Percentiles rank a stretch among this genome's conserved stretches.
Conservation (phyloP, 2,113 vertebrate genomes). For the Rhinoptilus africanus region DNA sequence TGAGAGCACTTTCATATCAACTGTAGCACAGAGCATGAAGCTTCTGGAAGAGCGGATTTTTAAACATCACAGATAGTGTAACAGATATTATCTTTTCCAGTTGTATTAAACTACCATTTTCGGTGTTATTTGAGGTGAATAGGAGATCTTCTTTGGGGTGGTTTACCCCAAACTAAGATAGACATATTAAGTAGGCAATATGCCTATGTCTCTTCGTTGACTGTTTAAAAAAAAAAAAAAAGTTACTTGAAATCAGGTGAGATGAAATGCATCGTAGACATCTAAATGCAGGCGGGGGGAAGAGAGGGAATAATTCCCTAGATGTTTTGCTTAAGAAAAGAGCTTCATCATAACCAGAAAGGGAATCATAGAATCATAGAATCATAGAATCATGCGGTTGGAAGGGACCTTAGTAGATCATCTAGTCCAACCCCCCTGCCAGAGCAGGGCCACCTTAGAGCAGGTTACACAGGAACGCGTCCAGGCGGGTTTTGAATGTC, state of each 20-base stretch:
- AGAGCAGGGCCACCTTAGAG: too few species aligned
- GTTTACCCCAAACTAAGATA: neutral
- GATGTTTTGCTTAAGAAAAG: neutral
- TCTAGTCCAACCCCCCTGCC: too few species aligned
- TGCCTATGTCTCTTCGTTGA: neutral
- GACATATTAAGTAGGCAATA: neutral
- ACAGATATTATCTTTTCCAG: neutral
- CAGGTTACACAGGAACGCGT: too few species aligned
- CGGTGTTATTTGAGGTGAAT: neutral
- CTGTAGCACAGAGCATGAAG: neutral
- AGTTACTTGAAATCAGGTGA: neutral
- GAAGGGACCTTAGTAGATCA: too few species aligned
- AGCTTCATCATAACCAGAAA: neutral
- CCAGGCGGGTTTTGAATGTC: too few species aligned
- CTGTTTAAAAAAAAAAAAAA: neutral
- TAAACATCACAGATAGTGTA: neutral
- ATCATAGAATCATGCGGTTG: too few species aligned
- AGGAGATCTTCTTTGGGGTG: neutral
- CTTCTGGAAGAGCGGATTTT: neutral
- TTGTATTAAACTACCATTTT: neutral
- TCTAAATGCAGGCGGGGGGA: neutral
- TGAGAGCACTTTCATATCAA: neutral
- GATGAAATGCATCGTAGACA: neutral
- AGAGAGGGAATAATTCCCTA: neutral
- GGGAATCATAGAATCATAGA: too few species aligned